Percentiles rank a stretch among this genome's conserved stretches.
Conservation (phyloP, 1,140 invertebrate species). For the Penaeus indicus region DNA sequence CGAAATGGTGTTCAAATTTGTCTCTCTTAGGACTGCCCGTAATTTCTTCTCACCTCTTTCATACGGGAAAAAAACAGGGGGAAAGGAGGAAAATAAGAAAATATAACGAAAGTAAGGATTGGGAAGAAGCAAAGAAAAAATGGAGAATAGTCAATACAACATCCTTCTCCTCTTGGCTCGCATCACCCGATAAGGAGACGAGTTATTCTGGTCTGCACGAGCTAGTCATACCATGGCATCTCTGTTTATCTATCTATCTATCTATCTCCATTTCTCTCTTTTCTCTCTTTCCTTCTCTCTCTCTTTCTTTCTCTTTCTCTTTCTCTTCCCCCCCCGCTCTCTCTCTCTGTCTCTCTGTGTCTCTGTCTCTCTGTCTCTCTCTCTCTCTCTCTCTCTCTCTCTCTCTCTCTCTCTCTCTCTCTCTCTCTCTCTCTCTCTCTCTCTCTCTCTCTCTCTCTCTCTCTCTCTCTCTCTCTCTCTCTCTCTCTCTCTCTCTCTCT, state of each 20-base stretch:
- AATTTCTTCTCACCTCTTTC: no score
- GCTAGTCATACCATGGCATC: background rate
- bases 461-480: background rate
- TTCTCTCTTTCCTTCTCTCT: background rate
- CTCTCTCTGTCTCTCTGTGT: background rate
- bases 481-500: no score
- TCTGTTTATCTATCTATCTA: constrained; percentile 13
- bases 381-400: background rate
- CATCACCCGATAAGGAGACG: background rate
- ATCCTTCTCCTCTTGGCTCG: background rate
- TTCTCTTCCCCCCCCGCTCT: constrained; percentile 5
- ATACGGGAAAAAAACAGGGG: no score
- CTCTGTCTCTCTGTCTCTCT: background rate
- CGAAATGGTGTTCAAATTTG: no score
- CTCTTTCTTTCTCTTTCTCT: background rate
- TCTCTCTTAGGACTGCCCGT: no score
- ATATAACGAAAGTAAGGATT: no score
- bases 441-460: background rate
- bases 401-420: background rate
- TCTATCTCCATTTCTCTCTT: background rate
- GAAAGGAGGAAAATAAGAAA: no score
- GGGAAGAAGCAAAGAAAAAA: no score
- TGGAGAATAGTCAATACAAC: no score
- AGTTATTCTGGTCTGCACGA: background rate
- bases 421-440: background rate